Evolutionary conservation across 1,140 invertebrate genomes (phyloP), one percentile per base, ranked within the genome.

Genomic region (Trichogramma pretiosum): DNA sequence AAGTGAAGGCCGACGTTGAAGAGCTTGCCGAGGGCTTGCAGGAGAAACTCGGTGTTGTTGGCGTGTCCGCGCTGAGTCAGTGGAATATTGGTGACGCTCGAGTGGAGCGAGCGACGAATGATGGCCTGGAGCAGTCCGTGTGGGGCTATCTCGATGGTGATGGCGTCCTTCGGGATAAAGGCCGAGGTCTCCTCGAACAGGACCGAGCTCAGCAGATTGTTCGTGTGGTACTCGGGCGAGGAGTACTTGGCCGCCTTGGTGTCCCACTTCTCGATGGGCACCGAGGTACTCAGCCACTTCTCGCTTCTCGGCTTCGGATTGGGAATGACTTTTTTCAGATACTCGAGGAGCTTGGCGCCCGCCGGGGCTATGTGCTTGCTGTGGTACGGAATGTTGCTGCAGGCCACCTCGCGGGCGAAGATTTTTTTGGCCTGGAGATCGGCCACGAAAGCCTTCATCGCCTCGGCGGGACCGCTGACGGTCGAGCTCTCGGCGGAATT

Each of bases 161-260:
- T 72, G 0, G 90, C 84, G 64, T 93, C 84, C 37, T 74, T 70
- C 0, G 89, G 89, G 21, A 96, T 80, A 36, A 85, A 72, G 8
- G 76, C 72, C 2, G 86, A 68, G 1, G 83, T 84, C 67, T 93
- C 88, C 58, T 93, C 85, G 59, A 95, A 95, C 1, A 91, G 68
- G 0, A 95, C 91, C 17, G 87, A 80, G 53, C 68, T 82, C 30
- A 93, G 65, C 7, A 95, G 69, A 65, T 96, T 97, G 62, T 96
- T 94, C 0, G 90, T 91, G 59, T 93, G 89, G 62, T 98, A 98
- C 56, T 91, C 87, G 4, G 92, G 83, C 0, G 89, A 94, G 1
- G 84, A 91, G 10, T 77, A 61, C 41, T 78, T 73, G 1, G 83
- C 81, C 7, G 78, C 63, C 0, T 81, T 63, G 5, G 77, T 72